A percentile compares a stretch with the other conserved stretches of the same genome.
Evolutionary conservation across 1,140 invertebrate species (phyloP).

Genomic region (Carcinoscorpius rotundicauda): DNA sequence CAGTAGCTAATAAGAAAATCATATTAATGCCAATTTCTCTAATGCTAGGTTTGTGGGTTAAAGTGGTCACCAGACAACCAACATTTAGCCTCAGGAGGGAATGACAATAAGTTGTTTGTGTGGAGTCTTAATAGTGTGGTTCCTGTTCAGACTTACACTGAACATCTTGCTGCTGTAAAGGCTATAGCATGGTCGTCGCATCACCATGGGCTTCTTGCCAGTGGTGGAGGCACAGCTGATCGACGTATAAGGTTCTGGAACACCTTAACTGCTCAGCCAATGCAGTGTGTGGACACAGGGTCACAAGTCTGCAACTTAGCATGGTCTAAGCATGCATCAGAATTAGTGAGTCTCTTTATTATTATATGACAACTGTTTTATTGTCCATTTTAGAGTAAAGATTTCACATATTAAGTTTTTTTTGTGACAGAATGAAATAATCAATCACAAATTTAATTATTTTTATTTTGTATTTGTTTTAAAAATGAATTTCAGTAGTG

Average conservation of each 20-base stretch:
- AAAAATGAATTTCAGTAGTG: too few species aligned
- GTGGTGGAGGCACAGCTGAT: constrained; percentile 96
- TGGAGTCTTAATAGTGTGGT: constrained; percentile 86
- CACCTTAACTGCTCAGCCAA: constrained; percentile 94
- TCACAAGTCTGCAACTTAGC: constrained; percentile 96
- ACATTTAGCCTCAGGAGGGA: constrained; percentile 94
- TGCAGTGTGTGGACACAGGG: constrained; percentile 98
- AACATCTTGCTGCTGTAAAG: constrained; percentile 96
- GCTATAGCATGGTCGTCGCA: constrained; percentile 99
- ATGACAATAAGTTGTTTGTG: constrained; percentile 96
- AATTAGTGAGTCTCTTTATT: constrained; percentile 51
- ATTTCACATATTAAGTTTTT: too few species aligned
- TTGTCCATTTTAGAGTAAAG: too few species aligned
- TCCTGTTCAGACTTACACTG: constrained; percentile 91
- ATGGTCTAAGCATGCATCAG: constrained; percentile 98
- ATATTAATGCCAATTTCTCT: too few species aligned
- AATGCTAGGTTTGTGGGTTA: constrained; percentile 66
- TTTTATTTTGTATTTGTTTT: too few species aligned
- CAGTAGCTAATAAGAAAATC: too few species aligned
- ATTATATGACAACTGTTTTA: too few species aligned
- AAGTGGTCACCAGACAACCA: constrained; percentile 99
- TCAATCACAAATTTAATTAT: too few species aligned
- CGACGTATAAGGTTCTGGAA: constrained; percentile 99
- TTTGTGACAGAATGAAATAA: too few species aligned
- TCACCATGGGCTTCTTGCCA: constrained; percentile 93